Evolutionary conservation across 2,797 vertebrate genomes (phyloP), one percentile per base, ranked within the genome.

Genomic region (Odontamblyopus rebecca): DNA sequence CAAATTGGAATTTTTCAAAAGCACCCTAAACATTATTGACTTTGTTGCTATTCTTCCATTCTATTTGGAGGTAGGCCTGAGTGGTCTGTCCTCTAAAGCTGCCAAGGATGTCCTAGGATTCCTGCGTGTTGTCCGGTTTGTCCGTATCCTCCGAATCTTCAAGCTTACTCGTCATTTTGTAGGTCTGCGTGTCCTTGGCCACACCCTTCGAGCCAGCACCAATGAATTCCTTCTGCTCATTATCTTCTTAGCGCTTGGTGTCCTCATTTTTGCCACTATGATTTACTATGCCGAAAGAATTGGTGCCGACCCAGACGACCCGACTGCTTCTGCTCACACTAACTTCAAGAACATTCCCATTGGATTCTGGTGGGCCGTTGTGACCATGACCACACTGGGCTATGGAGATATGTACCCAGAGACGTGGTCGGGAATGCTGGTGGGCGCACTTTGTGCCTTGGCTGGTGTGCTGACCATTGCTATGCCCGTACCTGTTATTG

Each of bases 311-410:
- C 97, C 98, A 67, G 95, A 95, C 16, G 98, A 99, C 93, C 97
- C 96, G 66, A 98, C 96, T 67, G 97, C 96, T 88, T 97, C 95
- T 16, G 89, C 93, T 82, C 97, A 99, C 93, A 99, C 98, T 85
- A 94, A 94, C 92, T 99, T 99, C 93, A 99, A 98, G 94, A 99
- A 99, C 88, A 99, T 99, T 90, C 98, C 98, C 76, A 99, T 99
- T 67, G 97, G 97, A 87, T 99, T 99, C 91, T 99, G 98, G 97
- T 99, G 97, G 98, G 98, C 97, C 4, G 98, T 99, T 84, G 98
- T 99, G 84, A 99, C 98, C 92, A 99, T 99, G 98, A 99, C 98
- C 50, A 99, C 98, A 0, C 93, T 99, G 91, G 98, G 98, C 88
- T 99, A 99, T 44, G 97, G 98, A 91, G 98, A 99, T 91, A 99